Evolutionary conservation across 2,113 vertebrate genomes (phyloP).

Genomic region (Isurus oxyrinchus): DNA sequence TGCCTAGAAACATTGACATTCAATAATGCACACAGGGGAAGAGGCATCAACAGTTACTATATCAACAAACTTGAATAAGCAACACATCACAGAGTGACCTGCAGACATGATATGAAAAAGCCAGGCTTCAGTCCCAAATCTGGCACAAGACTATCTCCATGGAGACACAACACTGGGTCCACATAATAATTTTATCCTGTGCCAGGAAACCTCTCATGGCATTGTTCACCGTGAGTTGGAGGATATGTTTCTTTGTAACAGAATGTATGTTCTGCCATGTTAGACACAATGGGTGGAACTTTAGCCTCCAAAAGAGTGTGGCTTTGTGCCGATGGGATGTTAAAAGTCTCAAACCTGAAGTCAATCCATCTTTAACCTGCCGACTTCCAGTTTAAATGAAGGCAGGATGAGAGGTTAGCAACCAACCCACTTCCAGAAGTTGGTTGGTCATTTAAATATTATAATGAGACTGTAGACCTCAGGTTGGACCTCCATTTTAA

Average conservation of each 20-base stretch:
- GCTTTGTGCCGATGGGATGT: background rate
- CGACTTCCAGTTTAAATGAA: background rate
- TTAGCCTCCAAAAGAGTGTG: background rate
- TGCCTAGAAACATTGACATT: background rate
- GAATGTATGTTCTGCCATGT: background rate
- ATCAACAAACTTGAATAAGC: constrained; percentile 5
- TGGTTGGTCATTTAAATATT: background rate
- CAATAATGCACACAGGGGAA: background rate
- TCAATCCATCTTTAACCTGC: background rate
- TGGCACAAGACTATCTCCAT: background rate
- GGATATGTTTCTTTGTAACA: background rate
- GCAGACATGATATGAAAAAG: constrained; percentile 3
- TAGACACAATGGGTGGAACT: background rate
- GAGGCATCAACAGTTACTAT: background rate
- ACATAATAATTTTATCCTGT: background rate
- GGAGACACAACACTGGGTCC: background rate
- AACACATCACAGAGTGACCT: background rate
- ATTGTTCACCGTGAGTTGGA: background rate
- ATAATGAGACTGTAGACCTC: background rate
- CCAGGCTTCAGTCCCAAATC: background rate
- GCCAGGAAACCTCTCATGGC: background rate
- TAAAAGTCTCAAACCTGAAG: background rate
- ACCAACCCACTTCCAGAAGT: too few species aligned
- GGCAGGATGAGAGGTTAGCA: too few species aligned
- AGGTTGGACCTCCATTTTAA: background rate